Evolutionary conservation across 2,113 vertebrate genomes (phyloP), one percentile per base, ranked within the genome.

Genomic region (Podarcis muralis): DNA sequence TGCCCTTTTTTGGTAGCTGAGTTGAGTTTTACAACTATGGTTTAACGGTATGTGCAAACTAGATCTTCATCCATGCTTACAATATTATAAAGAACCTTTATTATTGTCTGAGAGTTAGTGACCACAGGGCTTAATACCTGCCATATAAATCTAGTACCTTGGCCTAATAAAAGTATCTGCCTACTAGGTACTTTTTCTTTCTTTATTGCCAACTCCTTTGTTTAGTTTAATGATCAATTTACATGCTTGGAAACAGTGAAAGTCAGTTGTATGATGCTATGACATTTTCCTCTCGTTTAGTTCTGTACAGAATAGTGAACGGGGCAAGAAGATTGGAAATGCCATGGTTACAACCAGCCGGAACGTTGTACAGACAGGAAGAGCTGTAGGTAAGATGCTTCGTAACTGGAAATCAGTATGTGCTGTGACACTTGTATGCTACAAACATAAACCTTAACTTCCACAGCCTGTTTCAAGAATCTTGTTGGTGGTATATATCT

Each of bases 291-390:
- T 86, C 87, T 95, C 87, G 1, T 84, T 92, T 94, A 99, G 99
- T 94, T 99, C 99, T 66, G 98, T 99, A 90, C 98, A 99, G 95
- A 99, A 99, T 95, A 99, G 99, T 80, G 99, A 99, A 91, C 97
- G 98, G 79, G 98, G 99, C 87, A 99, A 99, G 96, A 99, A 98
- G 95, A 94, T 99, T 83, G 99, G 99, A 16, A 99, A 98, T 25
- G 99, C 97, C 87, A 97, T 99, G 97, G 98, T 98, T 88, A 98
- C 97, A 76, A 99, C 99, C 27, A 99, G 99, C 84, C 97, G 99
- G 81, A 99, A 98, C 43, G 96, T 99, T 66, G 98, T 99, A 1
- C 99, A 99, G 93, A 99, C 99, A 0, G 98, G 99, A 93, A 99
- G 98, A 97, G 98, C 98, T 81, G 98, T 99, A 15, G 98, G 99